Evolutionary conservation across 2,888 invertebrate species (phyloP), one percentile per base, ranked within the genome.

Genomic region (Phorcus lineatus): DNA sequence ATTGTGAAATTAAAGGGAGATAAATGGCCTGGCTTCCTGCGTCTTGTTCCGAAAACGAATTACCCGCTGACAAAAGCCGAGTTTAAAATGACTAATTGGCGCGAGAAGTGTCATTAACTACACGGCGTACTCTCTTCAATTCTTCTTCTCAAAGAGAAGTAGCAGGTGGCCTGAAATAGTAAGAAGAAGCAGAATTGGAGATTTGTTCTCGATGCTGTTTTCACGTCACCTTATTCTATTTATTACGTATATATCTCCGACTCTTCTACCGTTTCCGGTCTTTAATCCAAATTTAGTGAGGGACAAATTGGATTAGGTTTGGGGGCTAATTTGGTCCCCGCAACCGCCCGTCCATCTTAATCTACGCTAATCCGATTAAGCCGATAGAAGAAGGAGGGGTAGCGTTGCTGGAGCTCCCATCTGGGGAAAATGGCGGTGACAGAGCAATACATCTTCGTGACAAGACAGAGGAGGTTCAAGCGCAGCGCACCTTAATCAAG

Each of bases 231-330:
- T 77, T 78, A 78, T 78, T 66, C 81, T 81, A 81, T 81, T 78
- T 81, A 82, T 80, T 80, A 80, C 80, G 77, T 81, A 80, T 78
- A 82, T 75, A 80, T 81, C 81, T 78, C 80, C 78, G 36, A 31
- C 78, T 74, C 74, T 81, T 57, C 80, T 53, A 47, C 75, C 31
- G 77, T 40, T 76, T 74, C 55, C 28, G 78, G 77, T 80, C 78
- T 81, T 82, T 82, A 82, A 81, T 80, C 82, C 82, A 80, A 80
- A 84, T 84, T 82, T 82, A 84, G 81, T 78, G 81, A 74, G 53
- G 77, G 66, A 57, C 78, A 77, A 84, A 82, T 84, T 75, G 81
- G 81, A 84, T 84, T 82, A 80, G 74, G 78, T 31, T 66, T 77
- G 47, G 74, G 74, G 70, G 75, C 74, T 70, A 81, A 81, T 81